Evolutionary conservation across 2,797 vertebrate genomes (phyloP), one percentile per base, ranked within the genome.

Genomic region (Crocidura indochinensis): DNA sequence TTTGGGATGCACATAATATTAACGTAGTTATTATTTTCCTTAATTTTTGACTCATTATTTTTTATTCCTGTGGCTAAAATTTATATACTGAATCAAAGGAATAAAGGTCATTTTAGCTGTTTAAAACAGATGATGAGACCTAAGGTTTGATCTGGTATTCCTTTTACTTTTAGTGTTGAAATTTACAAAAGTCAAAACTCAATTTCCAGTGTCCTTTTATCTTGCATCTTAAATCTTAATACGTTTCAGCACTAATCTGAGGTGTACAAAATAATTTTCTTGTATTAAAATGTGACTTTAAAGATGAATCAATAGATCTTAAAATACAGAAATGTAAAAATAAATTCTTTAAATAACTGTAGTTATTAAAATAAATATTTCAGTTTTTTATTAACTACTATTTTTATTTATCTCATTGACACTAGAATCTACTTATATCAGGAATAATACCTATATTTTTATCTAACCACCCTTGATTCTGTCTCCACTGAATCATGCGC

Each of bases 401-500:
- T 47, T 72, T 88, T 62, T 4, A 26, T 22, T 1, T 29, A 74
- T 72, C 88, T 92, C 14, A 9, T 81, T 80, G n/a, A 84, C 12
- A 49, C 1, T 53, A 51, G 7, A 20, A 67, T 73, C n/a, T 31
- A 60, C 17, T 75, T 83, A 60, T 65, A 31, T 71, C 27, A 51
- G 8, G 17, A 15, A 88, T 83, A 56, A 82, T 69, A 73, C 1
- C 2, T 8, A 24, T 49, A 26, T 93, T 84, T 49, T 84, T 19
- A 65, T 8, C 56, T 83, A 49, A 88, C 12, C 22, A 24, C 11
- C 64, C 26, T 65, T 65, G 26, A 65, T 20, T 84, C 12, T 60
- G 81, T 10, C 22, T 86, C 91, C 46, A 47, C 60, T 78, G 77
- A 78, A 94, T 88, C 2, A 73, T 62, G 19, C n/a, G 79, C 12